Base-by-base conservation (phyloP, 2,113 vertebrate genomes). In the Amia ocellicauda region DNA sequence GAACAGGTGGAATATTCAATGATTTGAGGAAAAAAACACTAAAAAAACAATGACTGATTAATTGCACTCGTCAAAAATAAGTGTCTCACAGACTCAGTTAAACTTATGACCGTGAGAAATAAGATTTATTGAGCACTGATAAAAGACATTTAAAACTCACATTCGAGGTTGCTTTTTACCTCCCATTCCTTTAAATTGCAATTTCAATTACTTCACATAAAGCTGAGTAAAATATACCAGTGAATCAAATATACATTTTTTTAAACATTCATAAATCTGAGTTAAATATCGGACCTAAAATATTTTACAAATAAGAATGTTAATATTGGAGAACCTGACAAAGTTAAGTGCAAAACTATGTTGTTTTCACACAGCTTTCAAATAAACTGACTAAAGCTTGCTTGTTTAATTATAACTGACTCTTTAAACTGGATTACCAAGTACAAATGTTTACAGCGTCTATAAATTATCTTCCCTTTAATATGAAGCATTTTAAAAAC, bases 151-250 rank as follows among this genome's bases (percentile, higher is more conserved):
- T 36, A 36, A 75, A 67, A 69, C 69, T 62, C 71, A 52, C 53
- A 68, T 63, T 56, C 47, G 49, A 63, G 67, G 76, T 70, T 79
- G 81, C 75, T 79, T 73, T 77, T 73, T 78, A 57, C 29, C 67
- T 74, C 29, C 10, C 14, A 68, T 81, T 59, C 76, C 72, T 72
- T 75, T 67, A 69, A 72, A 68, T 71, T 73, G 68, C 76, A 54
- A 50, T 78, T 74, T 82, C 74, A 80, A 78, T 72, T 83, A 76
- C 74, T 70, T 69, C 68, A 75, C 76, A 77, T 79, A 58, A 77
- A 73, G 70, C 64, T 72, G 58, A 64, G 59, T 60, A 58, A 53
- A 49, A 69, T 27, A 22, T 58, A n/a, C 57, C 55, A 67, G 55
- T 66, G 54, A 27, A 71, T 63, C 58, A 72, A 28, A 57, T 53